phyloP scores from a whole-genome alignment of 2,113 vertebrate genomes.

The Passer domesticus region DNA sequence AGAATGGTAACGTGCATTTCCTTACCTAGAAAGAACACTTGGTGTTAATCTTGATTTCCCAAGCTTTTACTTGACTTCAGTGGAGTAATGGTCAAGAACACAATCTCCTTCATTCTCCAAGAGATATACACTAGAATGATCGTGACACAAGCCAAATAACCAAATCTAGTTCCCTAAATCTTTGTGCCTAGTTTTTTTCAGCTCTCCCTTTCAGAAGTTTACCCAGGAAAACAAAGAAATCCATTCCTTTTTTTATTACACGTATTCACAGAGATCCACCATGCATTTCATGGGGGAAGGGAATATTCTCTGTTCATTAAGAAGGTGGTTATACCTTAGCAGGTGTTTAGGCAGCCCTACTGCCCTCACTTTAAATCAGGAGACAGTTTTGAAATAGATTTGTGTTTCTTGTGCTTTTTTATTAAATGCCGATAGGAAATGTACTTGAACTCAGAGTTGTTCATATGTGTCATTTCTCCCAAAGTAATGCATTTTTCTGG shows the following conservation, averaged over 20 bases:
- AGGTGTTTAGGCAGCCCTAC: not conserved
- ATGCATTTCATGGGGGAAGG: not conserved
- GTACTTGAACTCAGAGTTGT: not conserved
- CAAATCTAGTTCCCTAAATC: not conserved
- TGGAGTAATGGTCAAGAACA: not conserved
- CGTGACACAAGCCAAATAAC: not conserved
- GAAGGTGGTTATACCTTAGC: not conserved
- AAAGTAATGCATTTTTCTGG: not conserved
- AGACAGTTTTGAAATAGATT: not conserved
- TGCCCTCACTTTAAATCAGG: not conserved
- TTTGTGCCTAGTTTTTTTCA: not conserved
- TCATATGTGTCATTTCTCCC: not conserved
- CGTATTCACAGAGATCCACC: not conserved
- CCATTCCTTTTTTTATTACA: not conserved
- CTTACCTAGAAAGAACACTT: not conserved
- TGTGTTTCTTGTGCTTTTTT: not conserved
- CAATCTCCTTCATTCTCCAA: not conserved
- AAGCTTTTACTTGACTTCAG: not conserved
- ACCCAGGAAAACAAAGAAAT: not conserved
- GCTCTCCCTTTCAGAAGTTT: not conserved
- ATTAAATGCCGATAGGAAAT: not conserved
- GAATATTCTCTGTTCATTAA: not conserved
- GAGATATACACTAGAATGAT: not conserved
- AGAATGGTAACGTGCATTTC: not conserved
- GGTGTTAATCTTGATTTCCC: not conserved